Percentiles rank a stretch among this genome's conserved stretches.
Conservation (phyloP, 2,888 invertebrate genomes). For the Patella depressa region DNA sequence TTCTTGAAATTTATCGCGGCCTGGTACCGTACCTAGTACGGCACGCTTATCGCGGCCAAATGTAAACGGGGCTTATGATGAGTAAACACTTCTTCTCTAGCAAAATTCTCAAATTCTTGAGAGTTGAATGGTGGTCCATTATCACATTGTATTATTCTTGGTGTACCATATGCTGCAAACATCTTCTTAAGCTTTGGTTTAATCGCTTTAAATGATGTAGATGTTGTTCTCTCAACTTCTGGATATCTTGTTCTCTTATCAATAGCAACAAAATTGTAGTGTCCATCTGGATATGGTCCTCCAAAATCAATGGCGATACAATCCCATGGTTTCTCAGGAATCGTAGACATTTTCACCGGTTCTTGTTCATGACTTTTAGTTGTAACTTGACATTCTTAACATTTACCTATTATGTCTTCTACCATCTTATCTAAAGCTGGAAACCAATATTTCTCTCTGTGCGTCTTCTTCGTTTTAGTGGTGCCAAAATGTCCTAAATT, state of each 20-base stretch:
- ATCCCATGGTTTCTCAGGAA: background rate
- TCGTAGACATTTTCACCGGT: background rate
- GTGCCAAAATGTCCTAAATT: conserved; percentile 20
- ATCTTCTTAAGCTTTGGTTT: conserved; percentile 24
- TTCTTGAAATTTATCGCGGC: no score
- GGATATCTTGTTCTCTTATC: conserved; percentile 22
- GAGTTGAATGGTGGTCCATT: conserved; percentile 35
- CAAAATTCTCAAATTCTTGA: conserved; percentile 28
- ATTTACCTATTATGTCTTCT: conserved; percentile 13
- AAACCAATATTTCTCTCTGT: conserved; percentile 21
- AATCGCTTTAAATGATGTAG: conserved; percentile 22
- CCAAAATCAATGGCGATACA: background rate
- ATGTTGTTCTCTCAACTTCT: conserved; percentile 25
- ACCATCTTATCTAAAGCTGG: conserved; percentile 13
- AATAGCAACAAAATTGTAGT: background rate
- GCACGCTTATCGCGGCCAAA: no score
- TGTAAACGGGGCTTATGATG: no score
- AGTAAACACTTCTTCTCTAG: conserved; percentile 28
- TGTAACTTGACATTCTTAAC: conserved; percentile 17
- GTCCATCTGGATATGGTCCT: background rate
- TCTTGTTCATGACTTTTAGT: background rate
- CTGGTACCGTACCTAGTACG: no score
- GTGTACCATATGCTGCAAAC: conserved; percentile 31
- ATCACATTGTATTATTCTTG: conserved; percentile 25
- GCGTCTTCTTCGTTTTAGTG: conserved; percentile 15